Conservation (phyloP, 1,140 invertebrate genomes). For the Melipona quadrifasciata region DNA sequence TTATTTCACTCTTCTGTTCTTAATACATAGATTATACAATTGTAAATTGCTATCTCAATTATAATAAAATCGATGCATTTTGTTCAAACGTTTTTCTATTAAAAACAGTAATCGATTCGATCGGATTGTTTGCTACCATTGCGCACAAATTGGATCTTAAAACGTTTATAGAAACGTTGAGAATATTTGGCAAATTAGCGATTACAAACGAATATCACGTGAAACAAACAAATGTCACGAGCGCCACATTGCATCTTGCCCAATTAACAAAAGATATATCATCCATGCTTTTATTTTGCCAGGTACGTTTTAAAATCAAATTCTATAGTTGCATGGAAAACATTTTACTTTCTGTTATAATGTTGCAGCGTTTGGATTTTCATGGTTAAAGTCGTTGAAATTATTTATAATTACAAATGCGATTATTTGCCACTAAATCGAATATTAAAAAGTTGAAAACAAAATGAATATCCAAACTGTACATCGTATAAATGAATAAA, state of each 20-base stretch:
- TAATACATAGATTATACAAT: too few species aligned
- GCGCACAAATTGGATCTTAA: slow-evolving; percentile 71
- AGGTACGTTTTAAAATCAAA: background rate
- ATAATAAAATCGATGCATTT: background rate
- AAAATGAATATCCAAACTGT: background rate
- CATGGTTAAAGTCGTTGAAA: background rate
- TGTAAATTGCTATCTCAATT: too few species aligned
- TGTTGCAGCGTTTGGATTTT: too few species aligned
- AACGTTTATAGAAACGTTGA: slow-evolving; percentile 72
- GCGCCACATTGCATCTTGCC: slow-evolving; percentile 63
- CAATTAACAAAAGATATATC: slow-evolving; percentile 62
- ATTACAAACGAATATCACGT: slow-evolving; percentile 59
- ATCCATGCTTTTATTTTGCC: slow-evolving; percentile 48
- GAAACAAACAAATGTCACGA: slow-evolving; percentile 47
- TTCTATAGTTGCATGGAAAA: background rate
- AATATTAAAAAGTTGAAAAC: background rate
- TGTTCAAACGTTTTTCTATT: background rate
- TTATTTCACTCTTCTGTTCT: background rate
- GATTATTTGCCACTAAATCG: background rate
- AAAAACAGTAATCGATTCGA: slow-evolving; percentile 67
- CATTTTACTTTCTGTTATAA: background rate
- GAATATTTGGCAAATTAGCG: slow-evolving; percentile 72
- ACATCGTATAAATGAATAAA: background rate
- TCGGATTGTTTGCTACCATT: slow-evolving; percentile 67
- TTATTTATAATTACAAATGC: background rate